phyloP scores from a whole-genome alignment of 2,113 vertebrate species.

The Empidonax traillii region DNA sequence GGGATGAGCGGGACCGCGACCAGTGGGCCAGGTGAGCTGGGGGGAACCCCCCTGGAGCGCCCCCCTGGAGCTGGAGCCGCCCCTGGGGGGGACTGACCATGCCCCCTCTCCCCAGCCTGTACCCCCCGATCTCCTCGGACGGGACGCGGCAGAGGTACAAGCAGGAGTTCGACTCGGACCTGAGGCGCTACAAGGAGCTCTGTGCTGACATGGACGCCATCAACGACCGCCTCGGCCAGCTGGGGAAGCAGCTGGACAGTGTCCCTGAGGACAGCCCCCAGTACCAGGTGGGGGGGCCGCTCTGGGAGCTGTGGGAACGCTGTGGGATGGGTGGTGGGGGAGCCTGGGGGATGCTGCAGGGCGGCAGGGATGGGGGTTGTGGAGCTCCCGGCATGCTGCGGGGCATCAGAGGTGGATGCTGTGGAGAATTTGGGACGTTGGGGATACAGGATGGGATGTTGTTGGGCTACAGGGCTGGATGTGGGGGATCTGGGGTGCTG shows the following conservation, averaged over 20 bases:
- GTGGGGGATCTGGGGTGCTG: background rate
- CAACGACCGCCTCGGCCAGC: slow-evolving; percentile 79
- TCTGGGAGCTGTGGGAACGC: background rate
- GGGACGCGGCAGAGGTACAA: slow-evolving; percentile 75
- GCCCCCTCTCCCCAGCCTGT: slow-evolving; percentile 52
- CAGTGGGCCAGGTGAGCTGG: slow-evolving; percentile 72
- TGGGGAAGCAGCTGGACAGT: slow-evolving; percentile 78
- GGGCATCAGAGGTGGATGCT: too few species aligned
- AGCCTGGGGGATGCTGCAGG: accelerated
- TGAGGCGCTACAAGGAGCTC: slow-evolving; percentile 78
- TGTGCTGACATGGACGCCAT: slow-evolving; percentile 81
- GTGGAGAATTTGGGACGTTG: too few species aligned
- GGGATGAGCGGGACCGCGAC: slow-evolving; percentile 72
- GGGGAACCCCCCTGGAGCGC: accelerated
- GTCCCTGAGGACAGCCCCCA: slow-evolving; percentile 71
- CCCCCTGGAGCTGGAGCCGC: accelerated
- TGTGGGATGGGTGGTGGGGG: background rate
- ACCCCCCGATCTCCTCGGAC: slow-evolving; percentile 79
- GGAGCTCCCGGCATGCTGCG: too few species aligned
- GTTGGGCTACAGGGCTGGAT: too few species aligned
- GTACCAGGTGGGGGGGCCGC: slow-evolving; percentile 74
- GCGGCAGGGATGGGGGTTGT: too few species aligned
- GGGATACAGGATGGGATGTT: too few species aligned
- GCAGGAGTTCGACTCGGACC: slow-evolving; percentile 76
- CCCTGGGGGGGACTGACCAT: background rate